Percentiles rank a stretch among this genome's conserved stretches.
These are phyloP conservation scores for Polypterus senegalus DNA, from an alignment of 2,113 vertebrate species.

Conservation along the genomic window DNA sequence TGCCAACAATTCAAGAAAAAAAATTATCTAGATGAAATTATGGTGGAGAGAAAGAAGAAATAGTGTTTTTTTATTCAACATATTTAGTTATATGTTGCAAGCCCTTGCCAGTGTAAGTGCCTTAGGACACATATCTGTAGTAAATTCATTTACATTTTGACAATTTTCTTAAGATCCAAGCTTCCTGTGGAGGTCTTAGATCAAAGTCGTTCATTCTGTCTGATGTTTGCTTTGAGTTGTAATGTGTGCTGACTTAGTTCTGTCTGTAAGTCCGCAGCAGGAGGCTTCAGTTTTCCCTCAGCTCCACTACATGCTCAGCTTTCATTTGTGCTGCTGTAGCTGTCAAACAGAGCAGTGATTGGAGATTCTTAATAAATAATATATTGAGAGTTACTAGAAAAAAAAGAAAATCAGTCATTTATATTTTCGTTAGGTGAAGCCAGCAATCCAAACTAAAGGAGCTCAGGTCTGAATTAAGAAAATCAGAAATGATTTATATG, in stretches of 20 bases:
- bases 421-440: constrained; percentile 25
- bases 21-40: constrained; percentile 2
- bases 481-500: constrained; percentile 8
- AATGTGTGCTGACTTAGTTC: constrained; percentile 92
- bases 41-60: constrained; percentile 13
- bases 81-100: constrained; percentile 33
- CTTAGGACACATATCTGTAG: constrained; percentile 67
- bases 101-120: constrained; percentile 34
- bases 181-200: constrained; percentile 87
- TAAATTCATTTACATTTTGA: constrained; percentile 98
- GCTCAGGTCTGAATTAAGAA: constrained; percentile 6
- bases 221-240: constrained; percentile 86
- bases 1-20: constrained; percentile 2
- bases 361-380: constrained; percentile 56
- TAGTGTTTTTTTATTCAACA: constrained; percentile 22
- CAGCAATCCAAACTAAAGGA: constrained; percentile 9
- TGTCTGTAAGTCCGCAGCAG: constrained; percentile 73
- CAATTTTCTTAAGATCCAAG: constrained; percentile 95
- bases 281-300: constrained; percentile 51
- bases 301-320: constrained; percentile 57
- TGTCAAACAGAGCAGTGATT: constrained; percentile 51
- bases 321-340: constrained; percentile 53
- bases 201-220: constrained; percentile 91
- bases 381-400: constrained; percentile 34
- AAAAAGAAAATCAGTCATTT: constrained; percentile 42